Evolutionary conservation across 2,888 invertebrate genomes (phyloP).

Genomic region (Ypsolopha scabrella): DNA sequence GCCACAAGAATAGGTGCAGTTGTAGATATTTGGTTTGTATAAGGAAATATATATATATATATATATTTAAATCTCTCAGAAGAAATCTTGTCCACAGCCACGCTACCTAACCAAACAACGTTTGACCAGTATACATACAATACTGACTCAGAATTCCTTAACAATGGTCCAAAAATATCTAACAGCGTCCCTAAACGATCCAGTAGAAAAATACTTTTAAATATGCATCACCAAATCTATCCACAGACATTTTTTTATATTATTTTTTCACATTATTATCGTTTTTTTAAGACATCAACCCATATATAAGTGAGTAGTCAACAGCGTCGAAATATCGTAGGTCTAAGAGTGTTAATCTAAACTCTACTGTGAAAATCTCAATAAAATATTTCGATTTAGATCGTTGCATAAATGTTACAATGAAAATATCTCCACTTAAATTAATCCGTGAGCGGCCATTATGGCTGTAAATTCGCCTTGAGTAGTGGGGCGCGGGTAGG

Average conservation of each 20-base stretch:
- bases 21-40: no score
- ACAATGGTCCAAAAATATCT: constrained; percentile 71
- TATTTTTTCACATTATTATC: constrained; percentile 21
- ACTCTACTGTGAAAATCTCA: constrained; percentile 54
- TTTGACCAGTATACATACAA: constrained; percentile 18
- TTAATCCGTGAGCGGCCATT: no score
- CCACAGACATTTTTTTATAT: constrained; percentile 26
- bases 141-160: constrained; percentile 63
- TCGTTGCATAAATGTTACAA: constrained; percentile 41
- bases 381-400: constrained; percentile 20
- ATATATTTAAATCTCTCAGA: constrained; percentile 16
- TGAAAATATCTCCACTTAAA: constrained; percentile 24
- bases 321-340: constrained; percentile 33
- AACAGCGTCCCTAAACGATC: constrained; percentile 64
- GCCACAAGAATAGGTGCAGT: no score
- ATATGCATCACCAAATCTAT: constrained; percentile 57
- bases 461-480: no score
- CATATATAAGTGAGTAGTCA: constrained; percentile 20
- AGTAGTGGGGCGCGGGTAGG: no score
- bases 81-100: constrained; percentile 15
- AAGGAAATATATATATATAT: constrained; percentile 3
- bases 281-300: constrained; percentile 25
- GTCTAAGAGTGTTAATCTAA: constrained; percentile 62
- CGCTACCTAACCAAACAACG: constrained; percentile 10
- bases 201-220: constrained; percentile 66